Percentiles rank a stretch among this genome's conserved stretches.
Evolutionary conservation across 2,888 invertebrate species (phyloP).

Genomic region (Netelia melanura): DNA sequence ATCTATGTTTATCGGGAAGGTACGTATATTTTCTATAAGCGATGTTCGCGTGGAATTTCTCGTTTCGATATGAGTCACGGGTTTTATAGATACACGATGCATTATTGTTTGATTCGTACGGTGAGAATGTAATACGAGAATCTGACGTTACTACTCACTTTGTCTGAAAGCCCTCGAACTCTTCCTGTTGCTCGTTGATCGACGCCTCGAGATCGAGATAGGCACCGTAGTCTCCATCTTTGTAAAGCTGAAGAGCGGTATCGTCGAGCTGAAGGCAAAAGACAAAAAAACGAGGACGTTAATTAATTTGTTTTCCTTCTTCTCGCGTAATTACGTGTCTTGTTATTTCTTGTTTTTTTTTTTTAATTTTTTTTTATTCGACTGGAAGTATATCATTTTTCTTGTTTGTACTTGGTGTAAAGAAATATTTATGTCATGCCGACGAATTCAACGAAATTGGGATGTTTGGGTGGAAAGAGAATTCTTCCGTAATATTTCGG

Average conservation of each 20-base stretch:
- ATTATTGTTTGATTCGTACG: background rate
- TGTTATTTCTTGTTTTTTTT: background rate
- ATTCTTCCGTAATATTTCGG: background rate
- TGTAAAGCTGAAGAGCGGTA: conserved; percentile 98
- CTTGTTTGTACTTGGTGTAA: background rate
- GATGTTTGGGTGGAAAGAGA: background rate
- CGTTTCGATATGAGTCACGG: background rate
- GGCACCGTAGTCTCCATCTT: conserved; percentile 98
- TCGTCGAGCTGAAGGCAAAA: conserved; percentile 95
- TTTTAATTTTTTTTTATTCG: too few species aligned
- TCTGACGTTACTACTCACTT: conserved; percentile 88
- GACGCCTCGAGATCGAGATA: conserved; percentile 99
- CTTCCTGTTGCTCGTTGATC: conserved; percentile 98
- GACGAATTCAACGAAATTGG: background rate
- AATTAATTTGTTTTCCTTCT: conserved; percentile 57
- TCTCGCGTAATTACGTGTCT: background rate
- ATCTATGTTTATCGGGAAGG: background rate
- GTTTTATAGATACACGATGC: background rate
- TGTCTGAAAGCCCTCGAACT: conserved; percentile 97
- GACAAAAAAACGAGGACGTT: conserved; percentile 25
- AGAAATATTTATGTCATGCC: background rate
- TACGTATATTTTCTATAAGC: background rate
- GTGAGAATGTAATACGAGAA: background rate
- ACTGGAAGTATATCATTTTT: too few species aligned
- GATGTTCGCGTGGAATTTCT: background rate